Percentiles rank a stretch among this genome's conserved stretches.
These are phyloP conservation scores for Heliconius cydno DNA, from an alignment of 2,888 invertebrate genomes.

Conservation along the genomic window DNA sequence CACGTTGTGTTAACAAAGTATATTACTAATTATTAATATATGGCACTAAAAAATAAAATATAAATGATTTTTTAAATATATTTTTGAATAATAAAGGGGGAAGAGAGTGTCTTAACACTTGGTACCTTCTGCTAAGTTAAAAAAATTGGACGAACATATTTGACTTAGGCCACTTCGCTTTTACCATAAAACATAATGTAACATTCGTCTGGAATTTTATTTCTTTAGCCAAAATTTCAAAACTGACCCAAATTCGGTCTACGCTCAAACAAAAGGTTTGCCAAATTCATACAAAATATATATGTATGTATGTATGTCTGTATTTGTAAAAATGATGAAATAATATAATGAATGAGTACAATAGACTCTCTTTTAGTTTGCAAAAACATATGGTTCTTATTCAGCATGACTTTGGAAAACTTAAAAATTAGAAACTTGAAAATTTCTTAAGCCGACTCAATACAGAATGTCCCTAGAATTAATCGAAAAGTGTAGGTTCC, in stretches of 20 bases:
- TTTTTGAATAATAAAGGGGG: too few species aligned
- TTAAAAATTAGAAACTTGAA: background rate
- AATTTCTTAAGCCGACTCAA: too few species aligned
- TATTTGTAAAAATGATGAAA: slow-evolving; percentile 9
- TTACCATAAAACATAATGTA: background rate
- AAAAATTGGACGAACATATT: background rate
- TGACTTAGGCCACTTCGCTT: background rate
- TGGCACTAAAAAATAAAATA: too few species aligned
- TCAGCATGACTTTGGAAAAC: background rate
- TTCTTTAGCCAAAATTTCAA: slow-evolving; percentile 37
- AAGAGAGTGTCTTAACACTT: too few species aligned
- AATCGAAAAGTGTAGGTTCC: background rate
- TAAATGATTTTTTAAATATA: too few species aligned
- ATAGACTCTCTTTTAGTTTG: slow-evolving; percentile 55
- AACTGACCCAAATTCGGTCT: slow-evolving; percentile 40
- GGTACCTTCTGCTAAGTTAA: too few species aligned
- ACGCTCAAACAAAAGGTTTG: slow-evolving; percentile 39
- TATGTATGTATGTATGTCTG: slow-evolving; percentile 6
- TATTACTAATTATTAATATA: background rate
- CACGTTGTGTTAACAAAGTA: background rate
- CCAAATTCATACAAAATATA: slow-evolving; percentile 49
- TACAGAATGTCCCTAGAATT: too few species aligned
- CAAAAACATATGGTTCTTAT: background rate
- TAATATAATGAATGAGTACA: slow-evolving; percentile 46
- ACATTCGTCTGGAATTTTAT: slow-evolving; percentile 13